These are phyloP conservation scores for Anabas testudineus DNA, from an alignment of 2,797 vertebrate genomes.

Conservation along the genomic window DNA sequence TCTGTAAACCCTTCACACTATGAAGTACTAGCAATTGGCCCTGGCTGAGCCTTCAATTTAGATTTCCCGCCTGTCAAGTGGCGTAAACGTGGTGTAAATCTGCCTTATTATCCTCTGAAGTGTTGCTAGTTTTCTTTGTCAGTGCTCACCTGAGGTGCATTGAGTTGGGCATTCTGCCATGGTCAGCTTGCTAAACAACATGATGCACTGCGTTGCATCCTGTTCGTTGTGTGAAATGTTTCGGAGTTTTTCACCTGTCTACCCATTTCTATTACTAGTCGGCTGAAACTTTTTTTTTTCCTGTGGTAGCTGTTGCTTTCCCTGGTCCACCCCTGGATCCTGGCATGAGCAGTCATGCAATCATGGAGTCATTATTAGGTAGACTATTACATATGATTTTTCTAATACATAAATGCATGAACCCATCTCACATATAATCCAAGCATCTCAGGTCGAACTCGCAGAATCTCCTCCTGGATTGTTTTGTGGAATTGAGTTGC, in stretches of 20 bases:
- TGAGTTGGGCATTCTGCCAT: conserved; percentile 16
- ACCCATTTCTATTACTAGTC: conserved; percentile 13
- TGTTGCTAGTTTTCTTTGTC: conserved; percentile 37
- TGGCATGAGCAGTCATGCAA: background rate
- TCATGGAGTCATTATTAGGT: conserved; percentile 12
- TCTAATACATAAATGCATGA: conserved; percentile 33
- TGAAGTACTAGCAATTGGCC: conserved; percentile 13
- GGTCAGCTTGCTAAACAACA: conserved; percentile 24
- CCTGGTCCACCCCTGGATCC: background rate
- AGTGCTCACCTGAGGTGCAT: conserved; percentile 18
- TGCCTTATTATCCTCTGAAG: conserved; percentile 30
- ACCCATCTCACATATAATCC: background rate
- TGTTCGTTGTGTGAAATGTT: conserved; percentile 12
- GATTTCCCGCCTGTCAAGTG: conserved; percentile 35
- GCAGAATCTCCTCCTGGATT: background rate
- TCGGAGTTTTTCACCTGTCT: conserved; percentile 24
- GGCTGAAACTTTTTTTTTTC: conserved; percentile 17
- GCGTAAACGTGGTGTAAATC: conserved; percentile 29
- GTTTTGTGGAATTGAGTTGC: background rate
- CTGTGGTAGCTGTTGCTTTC: conserved; percentile 6
- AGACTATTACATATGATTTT: background rate
- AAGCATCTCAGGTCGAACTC: background rate
- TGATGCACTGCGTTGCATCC: background rate
- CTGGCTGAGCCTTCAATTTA: conserved; percentile 38
- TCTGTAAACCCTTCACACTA: conserved; percentile 36